Conservation (phyloP, 2,797 vertebrate genomes). For the Sitta carolinensis region DNA sequence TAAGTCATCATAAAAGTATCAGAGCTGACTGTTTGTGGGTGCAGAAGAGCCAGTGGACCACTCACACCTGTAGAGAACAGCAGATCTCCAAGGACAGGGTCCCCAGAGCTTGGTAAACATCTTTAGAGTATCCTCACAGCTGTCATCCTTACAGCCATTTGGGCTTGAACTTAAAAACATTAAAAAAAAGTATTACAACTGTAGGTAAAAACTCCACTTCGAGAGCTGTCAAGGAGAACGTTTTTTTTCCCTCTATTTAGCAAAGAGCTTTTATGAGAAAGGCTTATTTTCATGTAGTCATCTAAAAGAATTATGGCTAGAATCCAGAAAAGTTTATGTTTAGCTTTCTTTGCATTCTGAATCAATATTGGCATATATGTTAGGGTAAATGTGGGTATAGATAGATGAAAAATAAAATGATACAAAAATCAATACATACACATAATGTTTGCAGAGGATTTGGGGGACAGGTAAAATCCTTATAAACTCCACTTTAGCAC, state of each 20-base stretch:
- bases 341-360: neutral
- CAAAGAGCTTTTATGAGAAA: neutral
- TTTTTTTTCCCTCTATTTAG: neutral
- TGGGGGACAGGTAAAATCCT: neutral
- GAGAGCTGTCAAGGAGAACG: neutral
- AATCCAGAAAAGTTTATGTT: neutral
- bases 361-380: neutral
- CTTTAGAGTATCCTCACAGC: neutral
- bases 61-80: neutral
- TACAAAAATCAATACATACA: neutral
- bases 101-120: neutral
- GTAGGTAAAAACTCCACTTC: neutral
- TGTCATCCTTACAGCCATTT: neutral
- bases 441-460: neutral
- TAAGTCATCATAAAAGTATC: neutral
- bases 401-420: neutral
- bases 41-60: neutral
- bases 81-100: neutral
- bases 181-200: neutral
- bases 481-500: neutral
- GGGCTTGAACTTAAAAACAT: neutral
- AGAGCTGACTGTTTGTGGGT: neutral
- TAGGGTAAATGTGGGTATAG: neutral
- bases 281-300: neutral
- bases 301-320: neutral